These are phyloP conservation scores for Pantherophis vulpinus DNA, from an alignment of 2,797 vertebrate genomes.

Conservation along the genomic window DNA sequence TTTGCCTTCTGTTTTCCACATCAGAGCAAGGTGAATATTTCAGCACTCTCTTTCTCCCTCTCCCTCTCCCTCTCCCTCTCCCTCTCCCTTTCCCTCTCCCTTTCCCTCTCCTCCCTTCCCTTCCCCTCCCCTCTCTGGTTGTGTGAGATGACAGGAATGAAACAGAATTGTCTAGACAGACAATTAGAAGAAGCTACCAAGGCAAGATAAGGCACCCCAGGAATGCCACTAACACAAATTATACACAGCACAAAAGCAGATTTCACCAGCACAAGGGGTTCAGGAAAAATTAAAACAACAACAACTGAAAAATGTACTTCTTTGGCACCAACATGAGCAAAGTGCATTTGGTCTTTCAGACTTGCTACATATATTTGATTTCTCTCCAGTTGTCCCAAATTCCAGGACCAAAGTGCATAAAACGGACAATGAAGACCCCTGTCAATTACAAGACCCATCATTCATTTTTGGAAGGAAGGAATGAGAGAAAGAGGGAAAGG, in stretches of 20 bases:
- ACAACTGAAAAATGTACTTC: too few relatives aligned
- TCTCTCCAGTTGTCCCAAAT: background rate
- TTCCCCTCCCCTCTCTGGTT: background rate
- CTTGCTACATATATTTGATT: background rate
- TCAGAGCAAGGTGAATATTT: background rate
- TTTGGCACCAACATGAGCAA: background rate
- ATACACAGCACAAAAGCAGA: fast-evolving
- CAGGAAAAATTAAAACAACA: too few relatives aligned
- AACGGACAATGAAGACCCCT: background rate
- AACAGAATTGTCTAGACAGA: slow-evolving; percentile 11
- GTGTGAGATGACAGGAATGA: background rate
- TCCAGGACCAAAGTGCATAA: background rate
- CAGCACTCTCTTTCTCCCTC: background rate
- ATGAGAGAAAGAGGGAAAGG: background rate
- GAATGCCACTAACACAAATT: background rate
- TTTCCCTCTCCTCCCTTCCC: background rate
- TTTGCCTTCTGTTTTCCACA: background rate
- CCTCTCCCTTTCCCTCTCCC: background rate
- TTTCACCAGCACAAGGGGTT: background rate
- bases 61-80: background rate
- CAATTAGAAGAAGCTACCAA: background rate
- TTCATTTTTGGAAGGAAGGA: background rate
- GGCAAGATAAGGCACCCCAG: background rate
- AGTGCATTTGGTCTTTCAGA: background rate
- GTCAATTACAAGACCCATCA: background rate